Conservation (phyloP, 2,888 invertebrate species). For the Agrilus mali region DNA sequence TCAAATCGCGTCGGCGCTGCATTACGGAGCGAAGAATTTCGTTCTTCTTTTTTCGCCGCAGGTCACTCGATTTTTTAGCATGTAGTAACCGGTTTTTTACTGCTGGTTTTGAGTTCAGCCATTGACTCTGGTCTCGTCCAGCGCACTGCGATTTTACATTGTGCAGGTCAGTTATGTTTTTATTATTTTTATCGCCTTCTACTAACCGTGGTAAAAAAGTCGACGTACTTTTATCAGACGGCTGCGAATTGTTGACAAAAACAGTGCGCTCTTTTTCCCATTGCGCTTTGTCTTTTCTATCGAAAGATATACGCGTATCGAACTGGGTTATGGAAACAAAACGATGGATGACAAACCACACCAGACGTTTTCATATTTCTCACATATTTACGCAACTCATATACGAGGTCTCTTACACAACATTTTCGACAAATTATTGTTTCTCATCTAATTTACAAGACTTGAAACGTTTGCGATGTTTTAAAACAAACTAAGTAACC, state of each 20-base stretch:
- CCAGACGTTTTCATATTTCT: no score
- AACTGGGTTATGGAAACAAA: no score
- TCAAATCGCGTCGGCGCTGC: constrained; percentile 16
- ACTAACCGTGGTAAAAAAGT: constrained; percentile 27
- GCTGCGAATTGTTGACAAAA: neutral
- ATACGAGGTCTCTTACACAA: no score
- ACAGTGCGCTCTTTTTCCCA: no score
- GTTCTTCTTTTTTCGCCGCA: constrained; percentile 21
- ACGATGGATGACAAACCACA: no score
- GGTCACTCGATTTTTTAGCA: constrained; percentile 24
- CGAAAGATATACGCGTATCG: no score
- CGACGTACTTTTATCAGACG: neutral
- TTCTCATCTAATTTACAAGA: no score
- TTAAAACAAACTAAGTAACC: no score
- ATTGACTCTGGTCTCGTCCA: constrained; percentile 17
- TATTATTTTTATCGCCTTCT: constrained; percentile 31
- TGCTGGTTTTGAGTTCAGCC: constrained; percentile 26
- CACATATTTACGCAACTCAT: no score
- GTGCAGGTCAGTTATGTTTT: constrained; percentile 34
- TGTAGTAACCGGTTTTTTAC: constrained; percentile 30
- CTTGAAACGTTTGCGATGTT: no score
- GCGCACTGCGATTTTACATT: constrained; percentile 30
- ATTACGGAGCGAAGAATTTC: constrained; percentile 15
- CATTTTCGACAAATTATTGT: no score
- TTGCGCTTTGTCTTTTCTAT: no score